phyloP scores from a whole-genome alignment of 2,888 invertebrate species.

The Macrophya alboannulata region DNA sequence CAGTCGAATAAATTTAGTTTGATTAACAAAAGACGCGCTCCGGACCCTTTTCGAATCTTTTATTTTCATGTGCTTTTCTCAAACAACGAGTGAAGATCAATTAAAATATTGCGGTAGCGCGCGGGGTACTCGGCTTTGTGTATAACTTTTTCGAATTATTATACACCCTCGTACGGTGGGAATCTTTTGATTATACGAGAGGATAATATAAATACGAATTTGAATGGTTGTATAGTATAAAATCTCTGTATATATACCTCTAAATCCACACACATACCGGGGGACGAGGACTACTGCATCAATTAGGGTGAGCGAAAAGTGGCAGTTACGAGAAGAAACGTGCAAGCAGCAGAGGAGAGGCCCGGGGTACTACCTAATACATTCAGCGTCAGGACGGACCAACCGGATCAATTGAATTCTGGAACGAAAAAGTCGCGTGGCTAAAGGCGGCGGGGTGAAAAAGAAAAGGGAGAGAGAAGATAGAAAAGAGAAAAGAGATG shows the following conservation, averaged over 20 bases:
- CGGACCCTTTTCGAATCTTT: too few species aligned
- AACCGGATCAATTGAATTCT: conserved; percentile 45
- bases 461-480: not conserved
- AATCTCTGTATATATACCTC: conserved; percentile 10
- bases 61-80: not conserved
- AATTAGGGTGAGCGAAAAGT: conserved; percentile 36
- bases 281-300: not conserved
- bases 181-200: conserved; percentile 2
- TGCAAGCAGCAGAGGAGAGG: conserved; percentile 8
- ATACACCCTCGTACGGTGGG: not conserved
- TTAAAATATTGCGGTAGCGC: conserved; percentile 4
- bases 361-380: not conserved
- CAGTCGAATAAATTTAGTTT: not conserved
- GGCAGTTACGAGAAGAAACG: conserved; percentile 26
- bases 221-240: not conserved
- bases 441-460: not conserved
- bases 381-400: conserved; percentile 4
- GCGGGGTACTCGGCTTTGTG: not conserved
- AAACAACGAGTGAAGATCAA: conserved; percentile 11
- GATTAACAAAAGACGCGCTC: not conserved
- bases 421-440: conserved; percentile 4
- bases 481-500: not conserved
- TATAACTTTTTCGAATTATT: conserved; percentile 1
- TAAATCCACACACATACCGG: conserved; percentile 4
- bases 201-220: not conserved